A percentile compares a stretch with the other conserved stretches of the same genome.
Conservation (phyloP, 1,140 invertebrate genomes). For the Lepidotrigona ventralis region DNA sequence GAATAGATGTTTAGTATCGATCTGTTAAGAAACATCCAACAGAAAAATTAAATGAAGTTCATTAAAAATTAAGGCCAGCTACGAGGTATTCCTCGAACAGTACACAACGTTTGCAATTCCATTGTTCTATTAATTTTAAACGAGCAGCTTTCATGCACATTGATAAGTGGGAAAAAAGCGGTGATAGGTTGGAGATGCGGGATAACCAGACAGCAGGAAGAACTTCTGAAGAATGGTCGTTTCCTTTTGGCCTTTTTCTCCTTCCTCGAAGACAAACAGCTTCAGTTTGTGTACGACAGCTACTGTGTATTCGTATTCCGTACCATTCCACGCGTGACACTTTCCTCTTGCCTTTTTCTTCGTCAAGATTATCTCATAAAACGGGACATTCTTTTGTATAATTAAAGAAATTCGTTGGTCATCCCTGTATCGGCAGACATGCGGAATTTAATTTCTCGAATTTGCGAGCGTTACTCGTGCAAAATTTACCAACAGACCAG, state of each 20-base stretch:
- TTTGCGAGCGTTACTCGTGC: not conserved
- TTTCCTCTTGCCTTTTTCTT: not conserved
- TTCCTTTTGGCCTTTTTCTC: conserved; percentile 27
- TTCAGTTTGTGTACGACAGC: conserved; percentile 31
- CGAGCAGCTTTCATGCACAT: conserved; percentile 15
- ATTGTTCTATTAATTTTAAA: conserved; percentile 43
- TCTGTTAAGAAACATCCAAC: no score
- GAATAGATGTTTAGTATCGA: no score
- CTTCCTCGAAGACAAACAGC: conserved; percentile 54
- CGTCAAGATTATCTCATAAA: not conserved
- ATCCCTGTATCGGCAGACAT: not conserved
- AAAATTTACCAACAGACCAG: conserved; percentile 1
- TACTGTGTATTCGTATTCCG: conserved; percentile 30
- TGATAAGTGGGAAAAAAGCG: conserved; percentile 10
- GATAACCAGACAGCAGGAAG: conserved; percentile 49
- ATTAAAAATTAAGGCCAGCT: not conserved
- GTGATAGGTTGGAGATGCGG: conserved; percentile 41
- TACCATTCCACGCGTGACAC: not conserved
- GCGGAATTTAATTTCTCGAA: not conserved
- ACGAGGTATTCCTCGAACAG: not conserved
- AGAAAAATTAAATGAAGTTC: no score
- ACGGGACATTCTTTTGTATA: not conserved
- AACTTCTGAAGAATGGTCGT: conserved; percentile 64
- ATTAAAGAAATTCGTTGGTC: conserved; percentile 4
- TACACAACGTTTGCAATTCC: no score